Conservation (phyloP, 1,140 invertebrate genomes). For the Rhizoglyphus robini region DNA sequence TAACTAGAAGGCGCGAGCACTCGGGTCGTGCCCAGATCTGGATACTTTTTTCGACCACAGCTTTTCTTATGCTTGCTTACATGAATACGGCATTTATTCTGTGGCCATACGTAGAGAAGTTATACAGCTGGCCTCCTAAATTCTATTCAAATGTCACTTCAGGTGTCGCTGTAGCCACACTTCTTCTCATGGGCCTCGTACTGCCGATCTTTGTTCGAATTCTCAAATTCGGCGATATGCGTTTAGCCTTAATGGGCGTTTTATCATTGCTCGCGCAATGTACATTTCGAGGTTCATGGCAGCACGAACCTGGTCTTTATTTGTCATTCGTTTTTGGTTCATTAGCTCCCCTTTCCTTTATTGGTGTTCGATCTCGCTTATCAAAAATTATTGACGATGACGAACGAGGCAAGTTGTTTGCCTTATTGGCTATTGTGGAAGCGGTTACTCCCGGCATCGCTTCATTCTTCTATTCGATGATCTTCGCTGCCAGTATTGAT, state of each 20-base stretch:
- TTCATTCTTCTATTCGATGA: constrained; percentile 14
- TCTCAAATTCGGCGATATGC: constrained; percentile 8
- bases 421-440: constrained; percentile 16
- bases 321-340: constrained; percentile 7
- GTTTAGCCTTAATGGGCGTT: constrained; percentile 10
- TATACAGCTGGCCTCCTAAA: constrained; percentile 19
- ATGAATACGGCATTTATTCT: constrained; percentile 8
- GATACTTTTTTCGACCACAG: constrained; percentile 6
- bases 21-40: constrained; percentile 3
- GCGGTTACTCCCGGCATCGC: constrained; percentile 11
- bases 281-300: constrained; percentile 13
- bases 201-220: constrained; percentile 14
- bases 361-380: constrained; percentile 15
- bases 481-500: constrained; percentile 17
- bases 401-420: constrained; percentile 18
- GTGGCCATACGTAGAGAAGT: constrained; percentile 19
- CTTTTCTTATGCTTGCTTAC: constrained; percentile 1
- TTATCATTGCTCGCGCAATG: constrained; percentile 11
- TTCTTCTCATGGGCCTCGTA: neutral
- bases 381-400: constrained; percentile 16
- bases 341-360: neutral
- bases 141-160: constrained; percentile 20
- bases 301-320: constrained; percentile 11
- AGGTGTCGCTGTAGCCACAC: neutral
- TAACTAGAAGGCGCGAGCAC: neutral